Evolutionary conservation across 2,888 invertebrate genomes (phyloP).

Genomic region (Phanerotoma sp.): DNA sequence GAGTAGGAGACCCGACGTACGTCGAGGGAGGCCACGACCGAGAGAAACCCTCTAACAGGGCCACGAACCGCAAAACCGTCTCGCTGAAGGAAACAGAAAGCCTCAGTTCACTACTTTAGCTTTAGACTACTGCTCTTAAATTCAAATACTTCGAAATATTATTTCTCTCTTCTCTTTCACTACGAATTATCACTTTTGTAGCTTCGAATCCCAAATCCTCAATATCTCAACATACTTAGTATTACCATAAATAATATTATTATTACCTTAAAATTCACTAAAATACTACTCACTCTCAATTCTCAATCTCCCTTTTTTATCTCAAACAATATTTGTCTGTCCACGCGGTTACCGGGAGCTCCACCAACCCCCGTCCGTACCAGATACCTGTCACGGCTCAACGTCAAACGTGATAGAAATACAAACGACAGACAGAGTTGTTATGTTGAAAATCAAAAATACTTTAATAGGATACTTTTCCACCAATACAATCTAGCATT

Average conservation of each 20-base stretch:
- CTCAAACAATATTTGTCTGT: conserved; percentile 3
- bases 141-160: conserved; percentile 9
- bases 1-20: conserved; percentile 32
- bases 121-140: too few relatives aligned
- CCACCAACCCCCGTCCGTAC: conserved; percentile 20
- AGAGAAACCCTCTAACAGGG: conserved; percentile 41
- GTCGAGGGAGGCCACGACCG: conserved; percentile 36
- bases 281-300: conserved; percentile 15
- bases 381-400: conserved; percentile 10
- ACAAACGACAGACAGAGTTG: background rate
- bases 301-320: conserved; percentile 13
- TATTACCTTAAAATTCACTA: conserved; percentile 4
- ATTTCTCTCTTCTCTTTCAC: conserved; percentile 9
- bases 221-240: too few relatives aligned
- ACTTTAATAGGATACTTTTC: too few relatives aligned
- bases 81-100: conserved; percentile 19
- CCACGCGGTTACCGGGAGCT: conserved; percentile 21
- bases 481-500: too few relatives aligned
- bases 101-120: background rate
- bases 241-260: too few relatives aligned
- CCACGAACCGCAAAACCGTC: conserved; percentile 36
- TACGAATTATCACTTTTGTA: conserved; percentile 9
- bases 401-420: conserved; percentile 11
- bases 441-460: too few relatives aligned
- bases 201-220: too few relatives aligned